These are phyloP conservation scores for Astreopora myriophthalma DNA, from an alignment of 64 coral and sea anemone species.

Conservation along the genomic window DNA sequence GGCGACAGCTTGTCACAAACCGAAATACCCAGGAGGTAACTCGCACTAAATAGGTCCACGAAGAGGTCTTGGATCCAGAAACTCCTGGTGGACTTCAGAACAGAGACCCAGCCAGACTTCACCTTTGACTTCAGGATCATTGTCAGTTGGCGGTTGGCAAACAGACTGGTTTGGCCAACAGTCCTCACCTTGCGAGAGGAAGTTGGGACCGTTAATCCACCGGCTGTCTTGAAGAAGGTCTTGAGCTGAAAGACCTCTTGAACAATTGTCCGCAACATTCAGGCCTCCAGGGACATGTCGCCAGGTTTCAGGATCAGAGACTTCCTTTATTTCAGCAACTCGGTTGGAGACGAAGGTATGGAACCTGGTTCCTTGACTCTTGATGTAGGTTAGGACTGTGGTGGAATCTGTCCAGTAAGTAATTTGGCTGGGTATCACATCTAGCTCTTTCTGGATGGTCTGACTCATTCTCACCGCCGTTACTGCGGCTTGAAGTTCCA, in stretches of 20 bases:
- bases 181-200: background rate
- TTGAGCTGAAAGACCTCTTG: background rate
- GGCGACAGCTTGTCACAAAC: background rate
- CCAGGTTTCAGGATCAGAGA: background rate
- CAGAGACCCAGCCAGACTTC: background rate
- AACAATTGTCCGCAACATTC: conserved; percentile 43
- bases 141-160: background rate
- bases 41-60: background rate
- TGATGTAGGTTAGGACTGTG: conserved; percentile 42
- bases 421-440: background rate
- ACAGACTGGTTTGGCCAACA: background rate
- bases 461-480: background rate
- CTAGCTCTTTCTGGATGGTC: conserved; percentile 34
- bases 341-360: conserved; percentile 50
- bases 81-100: background rate
- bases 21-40: background rate
- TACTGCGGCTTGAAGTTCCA: conserved; percentile 69
- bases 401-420: conserved; percentile 55
- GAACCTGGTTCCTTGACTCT: conserved; percentile 36
- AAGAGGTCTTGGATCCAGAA: background rate
- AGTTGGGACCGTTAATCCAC: background rate
- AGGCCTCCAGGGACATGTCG: conserved; percentile 19
- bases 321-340: conserved; percentile 32
- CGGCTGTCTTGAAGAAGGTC: background rate
- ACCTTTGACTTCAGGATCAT: background rate